phyloP scores from a whole-genome alignment of 2,888 invertebrate species.

The Ophion costatus region DNA sequence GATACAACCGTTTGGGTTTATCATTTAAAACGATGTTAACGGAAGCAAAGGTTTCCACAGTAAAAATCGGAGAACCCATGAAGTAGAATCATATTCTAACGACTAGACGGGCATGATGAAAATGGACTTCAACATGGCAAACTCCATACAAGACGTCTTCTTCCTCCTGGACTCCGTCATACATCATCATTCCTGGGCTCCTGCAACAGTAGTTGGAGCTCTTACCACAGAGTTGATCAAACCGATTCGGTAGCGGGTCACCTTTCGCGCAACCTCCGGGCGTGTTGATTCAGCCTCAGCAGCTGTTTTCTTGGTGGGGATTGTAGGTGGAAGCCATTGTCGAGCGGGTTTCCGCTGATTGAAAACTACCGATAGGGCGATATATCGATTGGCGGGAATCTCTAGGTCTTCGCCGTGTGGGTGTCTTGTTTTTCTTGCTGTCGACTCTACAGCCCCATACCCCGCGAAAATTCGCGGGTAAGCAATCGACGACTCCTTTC shows the following conservation, averaged over 20 bases:
- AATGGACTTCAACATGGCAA: background rate
- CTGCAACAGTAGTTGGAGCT: constrained; percentile 22
- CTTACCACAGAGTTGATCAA: constrained; percentile 39
- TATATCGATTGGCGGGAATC: constrained; percentile 53
- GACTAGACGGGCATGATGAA: background rate
- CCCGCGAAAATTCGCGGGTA: constrained; percentile 38
- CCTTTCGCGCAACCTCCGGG: background rate
- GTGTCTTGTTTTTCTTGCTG: constrained; percentile 39
- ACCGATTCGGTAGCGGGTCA: constrained; percentile 31
- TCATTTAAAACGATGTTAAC: no score
- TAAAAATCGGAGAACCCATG: background rate
- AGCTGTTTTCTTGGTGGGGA: constrained; percentile 25
- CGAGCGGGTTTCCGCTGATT: constrained; percentile 55
- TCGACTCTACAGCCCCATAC: constrained; percentile 24
- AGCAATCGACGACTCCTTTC: constrained; percentile 46
- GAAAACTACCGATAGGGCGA: constrained; percentile 59
- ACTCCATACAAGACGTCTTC: no score
- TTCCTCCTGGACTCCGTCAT: background rate
- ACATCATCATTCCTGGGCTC: constrained; percentile 15
- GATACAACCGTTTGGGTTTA: no score
- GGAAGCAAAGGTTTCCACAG: background rate
- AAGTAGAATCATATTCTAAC: no score
- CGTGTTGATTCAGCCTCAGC: constrained; percentile 29
- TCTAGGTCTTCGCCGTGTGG: constrained; percentile 19
- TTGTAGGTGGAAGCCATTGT: constrained; percentile 51